These are phyloP conservation scores for Gymnocephalus cernua DNA, from an alignment of 2,113 vertebrate species.

Conservation along the genomic window DNA sequence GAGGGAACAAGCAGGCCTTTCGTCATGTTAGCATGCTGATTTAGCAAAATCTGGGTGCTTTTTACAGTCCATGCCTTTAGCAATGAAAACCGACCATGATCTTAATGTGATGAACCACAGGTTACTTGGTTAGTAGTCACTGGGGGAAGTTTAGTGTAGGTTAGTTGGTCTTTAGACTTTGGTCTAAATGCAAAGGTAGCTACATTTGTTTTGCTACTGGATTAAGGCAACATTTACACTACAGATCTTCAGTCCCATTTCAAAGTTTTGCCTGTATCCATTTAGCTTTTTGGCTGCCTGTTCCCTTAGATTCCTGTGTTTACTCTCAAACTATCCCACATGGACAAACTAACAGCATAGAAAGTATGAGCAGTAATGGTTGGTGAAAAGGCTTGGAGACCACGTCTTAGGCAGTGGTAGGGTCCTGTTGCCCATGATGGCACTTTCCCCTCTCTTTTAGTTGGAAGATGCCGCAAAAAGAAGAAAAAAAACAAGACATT, in stretches of 20 bases:
- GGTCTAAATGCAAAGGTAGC: background rate
- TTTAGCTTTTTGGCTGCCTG: background rate
- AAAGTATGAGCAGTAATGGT: background rate
- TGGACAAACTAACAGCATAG: background rate
- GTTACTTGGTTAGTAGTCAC: background rate
- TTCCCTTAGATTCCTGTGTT: constrained; percentile 11
- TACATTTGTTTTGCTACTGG: background rate
- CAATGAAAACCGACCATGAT: background rate
- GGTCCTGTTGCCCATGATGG: no score
- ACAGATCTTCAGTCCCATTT: background rate
- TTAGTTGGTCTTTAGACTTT: constrained; percentile 5
- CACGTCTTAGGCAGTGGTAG: no score
- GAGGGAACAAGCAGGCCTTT: constrained; percentile 15
- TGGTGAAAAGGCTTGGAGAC: constrained; percentile 14
- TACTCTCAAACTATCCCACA: constrained; percentile 25
- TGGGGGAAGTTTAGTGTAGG: background rate
- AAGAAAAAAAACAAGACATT: no score
- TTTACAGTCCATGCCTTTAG: background rate
- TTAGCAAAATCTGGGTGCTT: background rate
- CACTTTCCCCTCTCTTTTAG: no score
- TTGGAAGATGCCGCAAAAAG: no score
- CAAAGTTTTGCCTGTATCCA: background rate
- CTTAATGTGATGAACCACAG: background rate
- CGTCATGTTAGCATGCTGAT: constrained; percentile 4
- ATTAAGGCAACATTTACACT: constrained; percentile 5